phyloP scores from a whole-genome alignment of 2,888 invertebrate species.

The Malacosoma neustria region DNA sequence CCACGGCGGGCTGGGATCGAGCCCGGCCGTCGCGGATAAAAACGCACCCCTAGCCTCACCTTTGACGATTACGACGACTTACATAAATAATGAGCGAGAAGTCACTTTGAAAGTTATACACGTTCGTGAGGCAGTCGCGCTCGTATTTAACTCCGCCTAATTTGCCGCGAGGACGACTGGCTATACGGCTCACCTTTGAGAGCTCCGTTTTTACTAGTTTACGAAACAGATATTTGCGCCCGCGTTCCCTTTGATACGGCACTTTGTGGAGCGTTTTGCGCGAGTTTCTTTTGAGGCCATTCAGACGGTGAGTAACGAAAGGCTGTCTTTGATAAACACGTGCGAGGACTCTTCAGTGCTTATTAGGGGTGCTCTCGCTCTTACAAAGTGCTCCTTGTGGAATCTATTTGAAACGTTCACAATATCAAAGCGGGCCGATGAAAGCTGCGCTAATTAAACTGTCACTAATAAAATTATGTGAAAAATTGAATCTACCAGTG shows the following conservation, averaged over 20 bases:
- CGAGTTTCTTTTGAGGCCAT: constrained; percentile 75
- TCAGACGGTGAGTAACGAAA: constrained; percentile 75
- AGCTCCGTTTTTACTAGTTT: constrained; percentile 74
- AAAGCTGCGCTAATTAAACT: constrained; percentile 73
- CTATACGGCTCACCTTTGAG: constrained; percentile 73
- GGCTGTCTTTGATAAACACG: constrained; percentile 76
- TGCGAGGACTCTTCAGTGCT: constrained; percentile 75
- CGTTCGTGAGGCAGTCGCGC: constrained; percentile 59
- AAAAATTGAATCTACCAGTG: constrained; percentile 60
- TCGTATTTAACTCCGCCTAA: constrained; percentile 73
- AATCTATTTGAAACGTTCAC: constrained; percentile 73
- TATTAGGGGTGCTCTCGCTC: constrained; percentile 74
- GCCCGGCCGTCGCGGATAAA: constrained; percentile 41
- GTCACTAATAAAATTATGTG: constrained; percentile 71
- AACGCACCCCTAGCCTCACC: constrained; percentile 42
- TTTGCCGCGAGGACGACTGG: constrained; percentile 71
- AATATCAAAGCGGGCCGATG: constrained; percentile 68
- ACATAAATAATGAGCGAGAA: constrained; percentile 68
- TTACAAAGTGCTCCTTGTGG: constrained; percentile 72
- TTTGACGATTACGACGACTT: constrained; percentile 62
- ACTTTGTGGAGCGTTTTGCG: constrained; percentile 75
- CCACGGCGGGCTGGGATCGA: constrained; percentile 8
- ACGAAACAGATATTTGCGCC: constrained; percentile 75
- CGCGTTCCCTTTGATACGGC: constrained; percentile 73
- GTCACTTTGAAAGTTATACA: constrained; percentile 66